phyloP scores from a whole-genome alignment of 2,888 invertebrate genomes.

The Xylota sylvarum region DNA sequence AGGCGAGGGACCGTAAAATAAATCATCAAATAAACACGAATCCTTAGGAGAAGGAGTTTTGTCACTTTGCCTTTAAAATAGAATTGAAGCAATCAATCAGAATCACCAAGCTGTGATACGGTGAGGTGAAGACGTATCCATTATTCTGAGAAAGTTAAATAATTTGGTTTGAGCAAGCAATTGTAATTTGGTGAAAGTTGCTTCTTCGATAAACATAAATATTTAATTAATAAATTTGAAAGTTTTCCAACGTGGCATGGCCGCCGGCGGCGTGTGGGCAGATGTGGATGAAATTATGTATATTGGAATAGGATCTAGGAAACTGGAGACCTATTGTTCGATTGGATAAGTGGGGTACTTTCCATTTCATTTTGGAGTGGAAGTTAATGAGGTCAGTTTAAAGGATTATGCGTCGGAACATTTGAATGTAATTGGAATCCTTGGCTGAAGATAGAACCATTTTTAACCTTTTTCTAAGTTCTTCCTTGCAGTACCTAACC shows the following conservation, averaged over 20 bases:
- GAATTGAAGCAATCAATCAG: conserved; percentile 66
- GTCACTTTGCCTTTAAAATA: conserved; percentile 13
- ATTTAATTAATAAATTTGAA: conserved; percentile 26
- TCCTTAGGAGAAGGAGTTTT: not conserved
- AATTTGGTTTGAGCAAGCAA: conserved; percentile 21
- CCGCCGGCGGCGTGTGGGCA: not conserved
- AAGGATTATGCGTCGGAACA: too few species aligned
- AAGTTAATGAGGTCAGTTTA: not conserved
- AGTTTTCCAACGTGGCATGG: not conserved
- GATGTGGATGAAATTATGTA: not conserved
- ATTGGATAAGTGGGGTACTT: not conserved
- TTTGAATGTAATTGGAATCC: too few species aligned
- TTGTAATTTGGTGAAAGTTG: conserved; percentile 19
- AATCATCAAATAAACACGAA: conserved; percentile 22
- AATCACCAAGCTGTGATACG: conserved; percentile 27
- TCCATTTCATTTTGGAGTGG: not conserved
- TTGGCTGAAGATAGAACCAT: too few species aligned
- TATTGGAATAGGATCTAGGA: not conserved
- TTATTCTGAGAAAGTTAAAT: conserved; percentile 36
- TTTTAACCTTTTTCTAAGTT: too few species aligned
- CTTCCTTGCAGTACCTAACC: too few species aligned
- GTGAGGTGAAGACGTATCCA: conserved; percentile 40
- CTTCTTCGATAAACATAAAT: conserved; percentile 36
- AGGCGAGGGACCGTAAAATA: conserved; percentile 26
- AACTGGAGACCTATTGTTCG: not conserved